Conservation (phyloP, 2,888 invertebrate genomes). For the Rotaria macrura region DNA sequence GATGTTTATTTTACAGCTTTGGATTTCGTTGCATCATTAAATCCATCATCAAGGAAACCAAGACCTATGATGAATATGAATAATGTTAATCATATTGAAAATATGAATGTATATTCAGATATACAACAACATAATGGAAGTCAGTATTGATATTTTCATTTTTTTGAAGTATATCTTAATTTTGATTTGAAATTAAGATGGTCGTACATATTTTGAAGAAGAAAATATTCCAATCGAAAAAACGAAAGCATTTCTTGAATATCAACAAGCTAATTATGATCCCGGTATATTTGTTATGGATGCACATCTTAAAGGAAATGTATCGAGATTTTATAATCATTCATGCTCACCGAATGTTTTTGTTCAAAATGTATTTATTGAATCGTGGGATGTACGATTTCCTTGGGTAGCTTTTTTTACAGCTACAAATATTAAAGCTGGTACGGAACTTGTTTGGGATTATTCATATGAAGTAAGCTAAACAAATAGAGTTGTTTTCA, state of each 20-base stretch:
- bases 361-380: constrained; percentile 95
- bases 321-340: constrained; percentile 82
- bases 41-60: background rate
- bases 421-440: constrained; percentile 71
- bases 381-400: constrained; percentile 89
- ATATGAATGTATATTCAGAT: background rate
- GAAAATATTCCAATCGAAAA: background rate
- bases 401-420: constrained; percentile 60
- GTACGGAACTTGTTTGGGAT: constrained; percentile 92
- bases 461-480: constrained; percentile 84
- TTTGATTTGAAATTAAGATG: background rate
- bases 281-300: constrained; percentile 73
- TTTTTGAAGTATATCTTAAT: too few relatives aligned
- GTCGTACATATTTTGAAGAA: background rate
- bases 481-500: background rate
- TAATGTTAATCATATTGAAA: background rate
- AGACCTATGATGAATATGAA: background rate
- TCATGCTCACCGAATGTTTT: constrained; percentile 91
- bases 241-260: background rate
- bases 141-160: background rate
- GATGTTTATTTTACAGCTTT: constrained; percentile 93
- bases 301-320: constrained; percentile 87
- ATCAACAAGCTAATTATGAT: constrained; percentile 6
- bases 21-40: constrained; percentile 72
- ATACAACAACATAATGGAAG: background rate